Evolutionary conservation across 2,797 vertebrate genomes (phyloP), one percentile per base, ranked within the genome.

Genomic region (Anguilla marmorata): DNA sequence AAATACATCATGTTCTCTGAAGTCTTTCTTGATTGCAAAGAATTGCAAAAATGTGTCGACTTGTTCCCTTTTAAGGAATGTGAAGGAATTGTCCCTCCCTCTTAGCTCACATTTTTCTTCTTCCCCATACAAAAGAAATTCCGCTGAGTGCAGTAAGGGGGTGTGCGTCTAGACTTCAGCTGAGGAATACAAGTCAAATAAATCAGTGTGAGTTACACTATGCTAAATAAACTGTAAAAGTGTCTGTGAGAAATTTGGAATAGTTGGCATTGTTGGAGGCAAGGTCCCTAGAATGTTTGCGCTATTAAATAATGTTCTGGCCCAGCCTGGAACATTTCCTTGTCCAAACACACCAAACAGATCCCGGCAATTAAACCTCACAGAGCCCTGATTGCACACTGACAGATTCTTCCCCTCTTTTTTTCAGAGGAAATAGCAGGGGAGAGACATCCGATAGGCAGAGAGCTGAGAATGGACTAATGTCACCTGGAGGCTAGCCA

Each of bases 41-140:
- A 92, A 95, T 95, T 90, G 86, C 90, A 94, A 92, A 94, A 94
- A 94, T 94, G 93, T 91, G 88, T 87, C 93, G 90, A 87, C 85
- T 88, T 87, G 50, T 94, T 93, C 90, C 93, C 93, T 94, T 94
- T 93, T 93, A 91, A 92, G 94, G 93, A 89, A 86, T 87, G 80
- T 79, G 74, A 91, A 92, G 88, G 91, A 92, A 93, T 92, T 84
- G 89, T 88, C 37, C 88, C 41, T 83, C 54, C 60, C 82, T 27
- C 24, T 21, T 63, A 33, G 3, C 63, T 58, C 30, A 50, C 27
- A 48, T 63, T 14, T 41, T 41, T 12, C 50, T 76, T 88, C 90
- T 92, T 86, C 89, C 90, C 93, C 91, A 87, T 79, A 89, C 87
- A 89, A 87, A 91, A 91, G 86, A 92, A 90, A 89, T 74, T 85